phyloP scores from a whole-genome alignment of 2,888 invertebrate genomes.

The Anthophora plumipes region DNA sequence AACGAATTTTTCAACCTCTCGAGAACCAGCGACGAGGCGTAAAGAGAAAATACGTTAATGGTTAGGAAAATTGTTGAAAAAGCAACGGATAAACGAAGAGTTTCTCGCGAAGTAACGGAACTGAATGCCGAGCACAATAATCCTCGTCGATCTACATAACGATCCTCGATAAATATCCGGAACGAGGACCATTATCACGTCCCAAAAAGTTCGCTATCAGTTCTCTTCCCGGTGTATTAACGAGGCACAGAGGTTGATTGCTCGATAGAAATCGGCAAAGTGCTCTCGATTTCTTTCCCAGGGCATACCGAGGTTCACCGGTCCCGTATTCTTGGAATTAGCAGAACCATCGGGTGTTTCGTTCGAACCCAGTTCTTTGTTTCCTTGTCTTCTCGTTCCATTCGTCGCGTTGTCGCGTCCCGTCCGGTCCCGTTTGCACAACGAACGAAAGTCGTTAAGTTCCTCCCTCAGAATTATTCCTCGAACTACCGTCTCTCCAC shows the following conservation, averaged over 20 bases:
- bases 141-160: slow-evolving; percentile 44
- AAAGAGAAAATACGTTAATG: too few relatives aligned
- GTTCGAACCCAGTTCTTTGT: slow-evolving; percentile 34
- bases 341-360: slow-evolving; percentile 53
- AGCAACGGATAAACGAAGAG: not conserved
- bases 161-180: slow-evolving; percentile 57
- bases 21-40: too few relatives aligned
- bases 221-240: slow-evolving; percentile 60
- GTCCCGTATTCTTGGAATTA: slow-evolving; percentile 54
- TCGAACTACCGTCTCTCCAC: slow-evolving; percentile 11
- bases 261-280: slow-evolving; percentile 42
- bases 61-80: too few relatives aligned
- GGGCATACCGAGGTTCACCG: slow-evolving; percentile 56
- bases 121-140: slow-evolving; percentile 37
- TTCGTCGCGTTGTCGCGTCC: not conserved
- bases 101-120: not conserved
- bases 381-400: slow-evolving; percentile 21
- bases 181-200: slow-evolving; percentile 61
- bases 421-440: slow-evolving; percentile 43
- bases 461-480: slow-evolving; percentile 70
- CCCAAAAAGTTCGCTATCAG: slow-evolving; percentile 51
- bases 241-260: slow-evolving; percentile 53
- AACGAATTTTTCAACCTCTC: too few relatives aligned
- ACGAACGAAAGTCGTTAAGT: slow-evolving; percentile 72
- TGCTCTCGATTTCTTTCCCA: slow-evolving; percentile 64